These are phyloP conservation scores for Coregonus suidteri DNA, from an alignment of 2,797 vertebrate species.

Conservation along the genomic window DNA sequence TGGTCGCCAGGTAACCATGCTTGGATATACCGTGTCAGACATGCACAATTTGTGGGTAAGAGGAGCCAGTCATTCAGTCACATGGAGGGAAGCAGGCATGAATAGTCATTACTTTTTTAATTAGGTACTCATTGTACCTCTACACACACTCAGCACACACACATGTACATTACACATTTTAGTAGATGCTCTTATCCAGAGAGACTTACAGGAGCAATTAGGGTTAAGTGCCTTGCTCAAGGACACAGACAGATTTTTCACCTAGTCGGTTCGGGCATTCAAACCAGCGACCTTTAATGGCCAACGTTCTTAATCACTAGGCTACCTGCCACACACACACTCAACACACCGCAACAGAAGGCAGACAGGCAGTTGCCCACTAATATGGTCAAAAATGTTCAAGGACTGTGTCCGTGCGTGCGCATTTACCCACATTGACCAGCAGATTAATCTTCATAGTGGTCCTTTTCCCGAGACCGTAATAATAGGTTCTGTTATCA, in stretches of 20 bases:
- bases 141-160: not conserved
- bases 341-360: constrained; percentile 19
- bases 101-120: constrained; percentile 63
- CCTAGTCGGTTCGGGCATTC: too few relatives aligned
- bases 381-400: not conserved
- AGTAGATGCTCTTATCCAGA: too few relatives aligned
- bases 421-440: constrained; percentile 31
- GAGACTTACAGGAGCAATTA: too few relatives aligned
- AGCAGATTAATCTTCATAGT: constrained; percentile 43
- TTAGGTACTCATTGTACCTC: constrained; percentile 39
- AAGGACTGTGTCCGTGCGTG: constrained; percentile 12
- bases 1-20: constrained; percentile 54
- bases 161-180: too few relatives aligned
- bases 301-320: too few relatives aligned
- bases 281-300: too few relatives aligned
- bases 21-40: constrained; percentile 62
- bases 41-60: constrained; percentile 16
- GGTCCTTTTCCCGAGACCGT: constrained; percentile 37
- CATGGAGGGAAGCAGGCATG: constrained; percentile 30
- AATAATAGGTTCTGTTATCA: constrained; percentile 53
- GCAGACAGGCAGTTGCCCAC: not conserved
- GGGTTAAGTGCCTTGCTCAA: too few relatives aligned
- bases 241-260: too few relatives aligned
- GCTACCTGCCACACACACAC: not conserved
- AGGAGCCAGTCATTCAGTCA: constrained; percentile 21